A percentile compares a stretch with the other conserved stretches of the same genome.
These are phyloP conservation scores for Hypsibius dujardini DNA, from an alignment of 1,140 invertebrate species.

Conservation along the genomic window DNA sequence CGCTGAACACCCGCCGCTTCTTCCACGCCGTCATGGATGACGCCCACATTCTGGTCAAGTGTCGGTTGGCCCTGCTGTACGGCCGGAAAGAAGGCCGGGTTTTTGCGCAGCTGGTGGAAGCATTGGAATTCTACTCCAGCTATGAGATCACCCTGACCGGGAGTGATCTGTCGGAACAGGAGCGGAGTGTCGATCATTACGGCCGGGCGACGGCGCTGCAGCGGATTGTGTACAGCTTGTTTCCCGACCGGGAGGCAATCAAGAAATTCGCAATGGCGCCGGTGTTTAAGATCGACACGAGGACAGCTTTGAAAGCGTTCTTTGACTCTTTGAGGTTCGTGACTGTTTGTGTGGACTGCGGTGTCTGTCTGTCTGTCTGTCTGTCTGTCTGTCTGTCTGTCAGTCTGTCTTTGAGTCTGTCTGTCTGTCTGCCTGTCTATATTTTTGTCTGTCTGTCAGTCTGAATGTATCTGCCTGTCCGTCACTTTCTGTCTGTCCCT, in stretches of 20 bases:
- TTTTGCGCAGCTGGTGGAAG: slow-evolving; percentile 69
- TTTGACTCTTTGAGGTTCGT: slow-evolving; percentile 54
- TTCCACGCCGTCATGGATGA: slow-evolving; percentile 91
- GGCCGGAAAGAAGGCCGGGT: slow-evolving; percentile 66
- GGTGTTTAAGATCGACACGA: slow-evolving; percentile 78
- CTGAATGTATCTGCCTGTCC: too few species aligned
- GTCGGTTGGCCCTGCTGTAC: slow-evolving; percentile 56
- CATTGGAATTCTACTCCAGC: slow-evolving; percentile 84
- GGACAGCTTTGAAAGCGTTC: slow-evolving; percentile 63
- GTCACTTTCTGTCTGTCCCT: too few species aligned
- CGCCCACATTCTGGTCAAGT: slow-evolving; percentile 75
- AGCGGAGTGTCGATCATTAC: slow-evolving; percentile 84
- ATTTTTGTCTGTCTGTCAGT: too few species aligned
- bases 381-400: too few species aligned
- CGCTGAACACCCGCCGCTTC: slow-evolving; percentile 81
- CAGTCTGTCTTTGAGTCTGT: too few species aligned
- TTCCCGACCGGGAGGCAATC: slow-evolving; percentile 48
- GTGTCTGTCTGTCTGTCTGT: too few species aligned
- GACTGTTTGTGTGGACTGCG: slow-evolving; percentile 21
- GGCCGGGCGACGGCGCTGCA: slow-evolving; percentile 70
- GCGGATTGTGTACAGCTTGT: slow-evolving; percentile 51
- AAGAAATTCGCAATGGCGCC: slow-evolving; percentile 72
- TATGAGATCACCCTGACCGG: slow-evolving; percentile 96
- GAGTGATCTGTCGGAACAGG: slow-evolving; percentile 73
- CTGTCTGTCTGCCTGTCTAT: too few species aligned